Evolutionary conservation across 2,888 invertebrate species (phyloP).

Genomic region (Apamea monoglypha): DNA sequence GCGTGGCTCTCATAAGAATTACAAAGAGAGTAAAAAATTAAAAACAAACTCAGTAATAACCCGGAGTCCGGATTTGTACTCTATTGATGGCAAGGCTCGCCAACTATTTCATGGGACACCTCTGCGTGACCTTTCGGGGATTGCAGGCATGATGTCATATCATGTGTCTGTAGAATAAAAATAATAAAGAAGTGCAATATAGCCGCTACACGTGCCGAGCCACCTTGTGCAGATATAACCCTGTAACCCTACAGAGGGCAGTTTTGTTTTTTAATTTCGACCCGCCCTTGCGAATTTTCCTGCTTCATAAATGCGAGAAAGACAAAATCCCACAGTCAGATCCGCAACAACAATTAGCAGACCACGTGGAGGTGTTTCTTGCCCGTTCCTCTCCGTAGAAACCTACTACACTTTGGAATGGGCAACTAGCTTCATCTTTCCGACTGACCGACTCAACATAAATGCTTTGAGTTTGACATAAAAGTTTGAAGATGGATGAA

Average conservation of each 20-base stretch:
- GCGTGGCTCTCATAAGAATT: background rate
- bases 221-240: background rate
- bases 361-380: background rate
- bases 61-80: background rate
- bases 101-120: background rate
- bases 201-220: background rate
- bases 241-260: background rate
- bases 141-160: background rate
- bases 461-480: no score
- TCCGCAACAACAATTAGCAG: background rate
- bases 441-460: no score
- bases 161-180: background rate
- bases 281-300: background rate
- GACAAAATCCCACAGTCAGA: background rate
- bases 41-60: background rate
- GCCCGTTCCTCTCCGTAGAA: no score
- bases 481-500: background rate
- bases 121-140: background rate
- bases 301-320: background rate
- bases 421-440: no score
- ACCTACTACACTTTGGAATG: no score
- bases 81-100: background rate
- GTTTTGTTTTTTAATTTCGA: background rate
- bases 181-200: background rate
- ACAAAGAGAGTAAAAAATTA: background rate